Evolutionary conservation across 1,140 invertebrate species (phyloP).

Genomic region (Drosophila arizonae): DNA sequence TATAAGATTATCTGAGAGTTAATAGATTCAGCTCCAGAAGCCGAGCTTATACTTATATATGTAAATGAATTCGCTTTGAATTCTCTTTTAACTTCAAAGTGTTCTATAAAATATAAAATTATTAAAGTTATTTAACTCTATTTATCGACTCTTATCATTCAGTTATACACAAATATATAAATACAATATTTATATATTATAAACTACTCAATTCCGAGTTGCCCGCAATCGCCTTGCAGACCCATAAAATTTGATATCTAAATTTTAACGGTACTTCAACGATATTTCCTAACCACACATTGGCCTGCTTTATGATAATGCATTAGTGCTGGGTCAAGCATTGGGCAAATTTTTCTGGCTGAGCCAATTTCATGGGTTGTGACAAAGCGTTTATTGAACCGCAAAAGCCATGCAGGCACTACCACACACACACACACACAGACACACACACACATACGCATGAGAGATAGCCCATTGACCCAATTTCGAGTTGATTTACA

Average conservation of each 20-base stretch:
- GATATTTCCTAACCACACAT: not conserved
- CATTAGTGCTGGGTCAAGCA: conserved; percentile 5
- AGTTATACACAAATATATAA: not conserved
- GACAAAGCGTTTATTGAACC: conserved; percentile 68
- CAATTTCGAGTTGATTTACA: conserved; percentile 77
- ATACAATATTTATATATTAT: no score
- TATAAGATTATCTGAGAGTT: no score
- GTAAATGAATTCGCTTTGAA: no score
- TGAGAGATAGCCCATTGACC: conserved; percentile 73
- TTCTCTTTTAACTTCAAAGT: no score
- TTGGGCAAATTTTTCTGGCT: conserved; percentile 7
- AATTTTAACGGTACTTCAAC: not conserved
- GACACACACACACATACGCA: conserved; percentile 7
- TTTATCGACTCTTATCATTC: no score
- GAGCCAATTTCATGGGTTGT: conserved; percentile 42
- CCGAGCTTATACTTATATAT: no score
- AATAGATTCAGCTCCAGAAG: no score
- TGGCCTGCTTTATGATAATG: not conserved
- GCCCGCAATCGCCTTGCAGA: no score
- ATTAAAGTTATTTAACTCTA: no score
- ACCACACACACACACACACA: conserved; percentile 15
- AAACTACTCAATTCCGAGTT: no score
- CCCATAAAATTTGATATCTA: conserved; percentile 1
- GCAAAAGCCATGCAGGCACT: conserved; percentile 38
- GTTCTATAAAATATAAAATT: no score